These are phyloP conservation scores for Lissocephala sabroskyi DNA, from an alignment of 2,888 invertebrate species.

Conservation along the genomic window DNA sequence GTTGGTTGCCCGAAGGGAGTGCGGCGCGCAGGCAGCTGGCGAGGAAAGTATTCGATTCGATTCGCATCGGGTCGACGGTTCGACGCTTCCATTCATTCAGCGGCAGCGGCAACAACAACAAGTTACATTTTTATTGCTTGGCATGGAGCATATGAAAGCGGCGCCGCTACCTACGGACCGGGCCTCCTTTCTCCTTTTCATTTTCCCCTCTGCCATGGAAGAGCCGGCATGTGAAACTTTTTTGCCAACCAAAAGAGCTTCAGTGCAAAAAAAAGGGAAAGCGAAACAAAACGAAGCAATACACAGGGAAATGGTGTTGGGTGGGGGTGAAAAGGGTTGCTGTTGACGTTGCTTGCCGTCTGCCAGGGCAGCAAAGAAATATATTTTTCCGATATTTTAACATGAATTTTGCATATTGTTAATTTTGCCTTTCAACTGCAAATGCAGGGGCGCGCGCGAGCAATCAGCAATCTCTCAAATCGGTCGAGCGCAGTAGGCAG, in stretches of 20 bases:
- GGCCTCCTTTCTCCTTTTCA: slow-evolving; percentile 5
- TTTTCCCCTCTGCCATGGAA: too few species aligned
- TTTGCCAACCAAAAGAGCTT: slow-evolving; percentile 40
- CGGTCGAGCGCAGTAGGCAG: too few species aligned
- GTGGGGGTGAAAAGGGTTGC: slow-evolving; percentile 40
- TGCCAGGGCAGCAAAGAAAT: slow-evolving; percentile 52
- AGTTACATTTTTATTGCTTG: slow-evolving; percentile 60
- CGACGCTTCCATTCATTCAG: slow-evolving; percentile 55
- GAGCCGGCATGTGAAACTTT: neutral
- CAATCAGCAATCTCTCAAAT: neutral
- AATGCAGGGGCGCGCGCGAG: slow-evolving; percentile 13
- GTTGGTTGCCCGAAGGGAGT: neutral
- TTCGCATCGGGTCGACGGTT: slow-evolving; percentile 54
- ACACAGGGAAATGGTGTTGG: slow-evolving; percentile 11
- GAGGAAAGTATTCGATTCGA: slow-evolving; percentile 43
- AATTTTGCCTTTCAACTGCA: slow-evolving; percentile 57
- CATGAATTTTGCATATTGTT: slow-evolving; percentile 69
- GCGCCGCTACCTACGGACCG: slow-evolving; percentile 25
- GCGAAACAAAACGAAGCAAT: slow-evolving; percentile 8
- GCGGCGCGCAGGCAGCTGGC: neutral
- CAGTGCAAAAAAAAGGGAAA: slow-evolving; percentile 28
- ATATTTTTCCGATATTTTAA: slow-evolving; percentile 68
- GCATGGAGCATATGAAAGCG: slow-evolving; percentile 55
- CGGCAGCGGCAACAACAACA: slow-evolving; percentile 21
- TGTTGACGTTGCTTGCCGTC: too few species aligned